These are phyloP conservation scores for Plotosus lineatus DNA, from an alignment of 2,113 vertebrate species.

Conservation along the genomic window DNA sequence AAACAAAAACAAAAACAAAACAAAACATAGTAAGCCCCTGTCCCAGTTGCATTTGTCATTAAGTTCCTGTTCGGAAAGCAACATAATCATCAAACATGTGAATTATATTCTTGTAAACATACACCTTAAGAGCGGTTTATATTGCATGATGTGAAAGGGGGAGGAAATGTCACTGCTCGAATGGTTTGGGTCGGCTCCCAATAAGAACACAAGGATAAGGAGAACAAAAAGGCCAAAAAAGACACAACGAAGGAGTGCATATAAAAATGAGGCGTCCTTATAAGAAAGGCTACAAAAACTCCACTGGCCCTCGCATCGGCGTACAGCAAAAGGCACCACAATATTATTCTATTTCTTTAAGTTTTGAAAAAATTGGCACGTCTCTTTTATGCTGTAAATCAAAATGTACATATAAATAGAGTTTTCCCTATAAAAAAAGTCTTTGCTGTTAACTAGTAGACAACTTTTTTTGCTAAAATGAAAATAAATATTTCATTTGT, in stretches of 20 bases:
- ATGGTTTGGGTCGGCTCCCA: conserved; percentile 68
- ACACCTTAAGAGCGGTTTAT: conserved; percentile 79
- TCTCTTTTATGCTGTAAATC: conserved; percentile 98
- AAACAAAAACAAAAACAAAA: too few relatives aligned
- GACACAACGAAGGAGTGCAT: conserved; percentile 68
- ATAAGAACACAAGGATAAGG: conserved; percentile 66
- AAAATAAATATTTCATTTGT: conserved; percentile 99
- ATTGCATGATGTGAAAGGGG: conserved; percentile 67
- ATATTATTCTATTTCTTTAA: conserved; percentile 94
- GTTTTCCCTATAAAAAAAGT: conserved; percentile 99
- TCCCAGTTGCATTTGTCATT: conserved; percentile 62
- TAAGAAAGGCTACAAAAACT: conserved; percentile 92
- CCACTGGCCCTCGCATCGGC: conserved; percentile 89
- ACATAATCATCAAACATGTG: conserved; percentile 61
- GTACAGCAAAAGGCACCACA: conserved; percentile 99
- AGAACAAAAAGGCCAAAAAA: conserved; percentile 63
- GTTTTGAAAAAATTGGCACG: conserved; percentile 99
- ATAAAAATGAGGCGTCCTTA: conserved; percentile 83
- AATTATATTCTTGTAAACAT: conserved; percentile 79
- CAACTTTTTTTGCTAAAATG: conserved; percentile 98
- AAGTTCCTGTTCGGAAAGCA: conserved; percentile 60
- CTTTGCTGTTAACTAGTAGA: conserved; percentile 99
- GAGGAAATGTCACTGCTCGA: conserved; percentile 69
- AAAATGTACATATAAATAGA: conserved; percentile 99
- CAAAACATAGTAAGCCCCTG: conserved; percentile 54